Percentiles rank a stretch among this genome's conserved stretches.
These are phyloP conservation scores for Cavia porcellus DNA, from an alignment of 2,113 vertebrate genomes.

Conservation along the genomic window DNA sequence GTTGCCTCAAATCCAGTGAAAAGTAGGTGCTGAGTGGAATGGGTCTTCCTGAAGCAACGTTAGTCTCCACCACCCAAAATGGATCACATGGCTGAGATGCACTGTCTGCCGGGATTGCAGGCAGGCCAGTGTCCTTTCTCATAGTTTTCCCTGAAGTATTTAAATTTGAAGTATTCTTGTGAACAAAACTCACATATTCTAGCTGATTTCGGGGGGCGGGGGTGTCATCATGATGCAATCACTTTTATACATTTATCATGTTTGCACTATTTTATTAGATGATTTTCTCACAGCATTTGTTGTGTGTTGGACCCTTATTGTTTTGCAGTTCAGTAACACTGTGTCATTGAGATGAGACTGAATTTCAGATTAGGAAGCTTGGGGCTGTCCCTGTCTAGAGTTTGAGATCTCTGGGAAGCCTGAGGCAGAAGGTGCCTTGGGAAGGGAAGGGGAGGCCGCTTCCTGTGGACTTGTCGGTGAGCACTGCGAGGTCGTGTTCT, in stretches of 20 bases:
- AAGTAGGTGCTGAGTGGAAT: background rate
- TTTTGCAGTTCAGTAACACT: background rate
- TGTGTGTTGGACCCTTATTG: background rate
- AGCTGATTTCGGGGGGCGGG: too few species aligned
- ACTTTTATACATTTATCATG: background rate
- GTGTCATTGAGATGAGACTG: background rate
- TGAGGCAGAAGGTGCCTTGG: background rate
- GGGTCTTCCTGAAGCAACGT: accelerated
- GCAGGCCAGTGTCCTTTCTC: background rate
- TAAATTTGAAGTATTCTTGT: background rate
- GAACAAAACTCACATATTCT: background rate
- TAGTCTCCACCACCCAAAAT: background rate
- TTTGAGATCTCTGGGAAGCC: background rate
- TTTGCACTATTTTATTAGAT: background rate
- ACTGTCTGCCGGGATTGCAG: background rate
- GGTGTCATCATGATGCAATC: background rate
- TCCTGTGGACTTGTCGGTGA: background rate
- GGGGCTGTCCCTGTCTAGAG: background rate
- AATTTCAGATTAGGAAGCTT: background rate
- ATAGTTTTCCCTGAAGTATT: background rate
- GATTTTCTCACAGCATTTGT: background rate
- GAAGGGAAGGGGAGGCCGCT: background rate
- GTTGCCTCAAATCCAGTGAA: too few species aligned
- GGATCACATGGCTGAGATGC: background rate
- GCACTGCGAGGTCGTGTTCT: background rate